Base-by-base conservation (phyloP, 2,113 vertebrate genomes). In the Thermophis baileyi region DNA sequence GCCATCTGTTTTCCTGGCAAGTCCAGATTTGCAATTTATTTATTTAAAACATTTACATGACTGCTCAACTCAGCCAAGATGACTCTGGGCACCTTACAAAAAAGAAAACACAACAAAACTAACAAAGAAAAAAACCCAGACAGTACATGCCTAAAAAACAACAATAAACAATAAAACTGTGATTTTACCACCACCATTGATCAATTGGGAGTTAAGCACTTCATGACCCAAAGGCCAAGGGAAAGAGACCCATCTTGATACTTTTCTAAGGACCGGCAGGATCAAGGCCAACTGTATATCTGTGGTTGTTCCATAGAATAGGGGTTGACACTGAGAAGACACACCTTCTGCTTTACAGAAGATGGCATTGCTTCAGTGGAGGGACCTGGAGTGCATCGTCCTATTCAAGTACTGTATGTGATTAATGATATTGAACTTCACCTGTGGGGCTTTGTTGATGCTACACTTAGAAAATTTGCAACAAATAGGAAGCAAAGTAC, bases 1-100 rank as follows among this genome's bases (percentile, higher is more conserved):
- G 69, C 88, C 88, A 89, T 93, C 92, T 93, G 88, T 49, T 93
- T 40, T 47, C 20, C 12, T 60, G 88, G 44, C 51, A 40, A 85
- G 30, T 60, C 12, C 92, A 85, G 47, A 40, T 16, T 50, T 74
- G 57, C 91, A 74, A 74, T 74, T 35, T 74, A 74, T n/a, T 30
- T 11, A 63, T 74, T 35, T 74, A 40, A 40, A 74, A 18, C n/a
- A 40, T 74, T 74, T 74, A 74, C n/a, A 35, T 74, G 69, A 74
- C n/a, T 3, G 16, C n/a, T 35, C n/a, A 74, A 35, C 69, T 74
- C n/a, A 74, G 16, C 69, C 69, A 74, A 74, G 16, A 74, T 74
- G 69, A 20, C 16, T 74, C 6, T 74, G n/a, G 63, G 16, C n/a
- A 40, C 14, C n/a, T 74, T 74, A 40, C 14, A 20, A 74, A 74